A percentile compares a stretch with the other conserved stretches of the same genome.
Conservation (phyloP, 2,888 invertebrate species). For the Abscondita cerata region DNA sequence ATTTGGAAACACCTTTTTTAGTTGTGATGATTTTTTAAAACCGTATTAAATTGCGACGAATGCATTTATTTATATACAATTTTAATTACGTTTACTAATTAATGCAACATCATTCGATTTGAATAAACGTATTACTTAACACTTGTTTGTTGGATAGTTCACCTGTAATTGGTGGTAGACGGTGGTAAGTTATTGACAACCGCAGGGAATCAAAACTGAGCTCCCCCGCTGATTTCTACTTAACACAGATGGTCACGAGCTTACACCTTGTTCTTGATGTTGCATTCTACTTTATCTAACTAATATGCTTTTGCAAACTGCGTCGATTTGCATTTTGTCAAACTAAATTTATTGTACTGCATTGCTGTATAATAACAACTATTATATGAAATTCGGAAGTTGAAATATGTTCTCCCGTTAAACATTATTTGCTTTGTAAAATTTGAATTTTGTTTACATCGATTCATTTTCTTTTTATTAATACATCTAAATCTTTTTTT, state of each 20-base stretch:
- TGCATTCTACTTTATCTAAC: constrained; percentile 15
- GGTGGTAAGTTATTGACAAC: constrained; percentile 56
- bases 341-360: not conserved
- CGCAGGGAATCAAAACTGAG: constrained; percentile 49
- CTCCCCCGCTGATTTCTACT: constrained; percentile 46
- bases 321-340: constrained; percentile 12
- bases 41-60: no score
- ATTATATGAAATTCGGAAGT: no score
- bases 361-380: no score
- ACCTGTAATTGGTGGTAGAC: constrained; percentile 50
- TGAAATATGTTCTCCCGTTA: no score
- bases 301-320: constrained; percentile 15
- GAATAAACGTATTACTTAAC: constrained; percentile 10
- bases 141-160: constrained; percentile 14
- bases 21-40: no score
- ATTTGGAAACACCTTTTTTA: no score
- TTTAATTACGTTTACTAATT: constrained; percentile 10
- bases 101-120: constrained; percentile 6
- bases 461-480: no score
- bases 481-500: no score
- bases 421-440: no score
- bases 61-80: constrained; percentile 5
- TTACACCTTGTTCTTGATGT: constrained; percentile 22
- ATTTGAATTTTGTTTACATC: no score
- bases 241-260: constrained; percentile 36